These are phyloP conservation scores for Palloptera scutellata DNA, from an alignment of 2,888 invertebrate species.

Conservation along the genomic window DNA sequence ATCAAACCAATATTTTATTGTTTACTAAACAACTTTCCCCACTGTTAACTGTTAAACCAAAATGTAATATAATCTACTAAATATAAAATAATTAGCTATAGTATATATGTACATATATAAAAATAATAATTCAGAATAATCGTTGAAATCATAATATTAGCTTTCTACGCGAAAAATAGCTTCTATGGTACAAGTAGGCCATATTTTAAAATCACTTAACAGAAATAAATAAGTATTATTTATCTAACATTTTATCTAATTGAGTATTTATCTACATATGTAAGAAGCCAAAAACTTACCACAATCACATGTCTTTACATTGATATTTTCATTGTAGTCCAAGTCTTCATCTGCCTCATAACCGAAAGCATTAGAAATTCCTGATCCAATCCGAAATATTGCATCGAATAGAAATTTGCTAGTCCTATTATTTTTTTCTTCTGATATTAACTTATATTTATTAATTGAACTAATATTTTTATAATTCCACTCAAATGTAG, in stretches of 20 bases:
- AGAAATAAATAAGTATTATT: background rate
- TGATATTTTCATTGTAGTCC: constrained; percentile 69
- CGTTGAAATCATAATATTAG: no score
- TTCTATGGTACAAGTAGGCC: constrained; percentile 3
- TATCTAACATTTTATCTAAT: background rate
- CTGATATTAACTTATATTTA: constrained; percentile 6
- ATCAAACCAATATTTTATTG: no score
- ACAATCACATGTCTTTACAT: constrained; percentile 75
- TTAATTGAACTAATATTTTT: background rate
- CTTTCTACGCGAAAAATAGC: no score
- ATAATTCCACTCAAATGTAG: background rate
- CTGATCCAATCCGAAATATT: constrained; percentile 72
- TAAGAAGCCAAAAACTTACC: constrained; percentile 67
- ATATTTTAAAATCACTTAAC: background rate
- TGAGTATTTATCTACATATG: background rate
- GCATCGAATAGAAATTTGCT: constrained; percentile 78
- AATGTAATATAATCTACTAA: no score
- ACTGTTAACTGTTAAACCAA: no score
- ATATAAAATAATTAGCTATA: no score
- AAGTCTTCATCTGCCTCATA: constrained; percentile 68
- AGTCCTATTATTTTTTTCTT: constrained; percentile 65
- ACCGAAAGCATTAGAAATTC: constrained; percentile 60
- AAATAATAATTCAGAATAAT: no score
- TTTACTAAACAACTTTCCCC: no score
- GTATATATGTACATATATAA: no score